phyloP scores from a whole-genome alignment of 2,113 vertebrate genomes.

The Gila orcuttii region DNA sequence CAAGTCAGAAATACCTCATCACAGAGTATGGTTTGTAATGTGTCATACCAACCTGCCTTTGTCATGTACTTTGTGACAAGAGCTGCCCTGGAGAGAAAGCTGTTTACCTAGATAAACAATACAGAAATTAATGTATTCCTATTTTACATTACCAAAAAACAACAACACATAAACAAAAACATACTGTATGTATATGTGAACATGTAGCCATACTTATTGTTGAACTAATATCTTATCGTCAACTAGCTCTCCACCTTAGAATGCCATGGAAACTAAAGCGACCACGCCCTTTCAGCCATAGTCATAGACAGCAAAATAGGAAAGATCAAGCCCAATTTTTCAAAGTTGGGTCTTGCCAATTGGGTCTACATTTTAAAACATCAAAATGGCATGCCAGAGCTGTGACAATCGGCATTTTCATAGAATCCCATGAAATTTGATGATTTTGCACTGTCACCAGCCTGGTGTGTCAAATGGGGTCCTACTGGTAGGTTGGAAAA shows the following conservation, averaged over 20 bases:
- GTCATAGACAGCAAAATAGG: not conserved
- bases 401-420: not conserved
- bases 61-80: conserved; percentile 14
- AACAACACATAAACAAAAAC: too few relatives aligned
- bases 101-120: conserved; percentile 1
- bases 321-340: too few relatives aligned
- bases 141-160: not conserved
- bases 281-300: not conserved
- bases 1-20: too few relatives aligned
- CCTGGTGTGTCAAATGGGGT: too few relatives aligned
- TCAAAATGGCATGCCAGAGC: not conserved
- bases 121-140: not conserved
- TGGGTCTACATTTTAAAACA: not conserved
- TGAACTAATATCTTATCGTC: too few relatives aligned
- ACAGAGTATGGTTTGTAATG: not conserved
- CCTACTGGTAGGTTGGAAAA: too few relatives aligned
- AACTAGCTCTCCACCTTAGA: too few relatives aligned
- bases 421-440: not conserved
- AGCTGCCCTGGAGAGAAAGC: too few relatives aligned
- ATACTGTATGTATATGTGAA: too few relatives aligned
- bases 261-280: too few relatives aligned
- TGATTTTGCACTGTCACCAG: too few relatives aligned
- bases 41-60: conserved; percentile 7
- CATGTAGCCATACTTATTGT: too few relatives aligned
- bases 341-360: not conserved